Evolutionary conservation across 2,797 vertebrate genomes (phyloP), one percentile per base, ranked within the genome.

Genomic region (Mionectes olivaceus): DNA sequence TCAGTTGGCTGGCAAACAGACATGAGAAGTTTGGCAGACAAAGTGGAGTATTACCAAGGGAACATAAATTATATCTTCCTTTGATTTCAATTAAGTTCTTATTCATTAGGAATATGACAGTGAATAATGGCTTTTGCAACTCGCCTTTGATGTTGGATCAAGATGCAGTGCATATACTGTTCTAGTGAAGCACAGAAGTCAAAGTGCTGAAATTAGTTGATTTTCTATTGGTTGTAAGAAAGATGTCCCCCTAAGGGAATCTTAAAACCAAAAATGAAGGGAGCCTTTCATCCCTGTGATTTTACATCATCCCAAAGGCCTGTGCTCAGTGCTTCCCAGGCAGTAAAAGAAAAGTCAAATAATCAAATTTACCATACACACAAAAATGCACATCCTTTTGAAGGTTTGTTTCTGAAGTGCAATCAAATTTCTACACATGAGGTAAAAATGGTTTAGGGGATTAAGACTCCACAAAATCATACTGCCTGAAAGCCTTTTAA

Each of bases 131-230:
- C n/a, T 74, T 68, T 53, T 67, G 41, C 44, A 83, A 53, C 22
- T 47, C 61, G 23, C 71, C 73, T 91, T 92, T 94, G 83, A 94
- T 81, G 61, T 69, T 65, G 39, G 23, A 78, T 86, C 76, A 91
- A 90, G 37, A 50, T 83, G 39, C 18, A 61, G 28, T 61, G 35
- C 50, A 23, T 64, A 37, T 3, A 59, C 24, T 39, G 5, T 73
- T 81, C 49, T 19, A 67, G 50, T 5, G 47, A 92, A 79, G 57
- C 0, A 0, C 30, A 76, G 35, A 81, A 96, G n/a, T 69, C 43
- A 61, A 57, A 52, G 39, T 79, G 74, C 63, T 90, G 85, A 76
- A 21, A 25, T 70, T 46, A 91, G 12, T 47, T 60, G 52, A 55
- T 89, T 94, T 94, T 80, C 35, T 75, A 59, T 89, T 55, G 30